phyloP scores from a whole-genome alignment of 2,888 invertebrate genomes.

The Corythucha ciliata region DNA sequence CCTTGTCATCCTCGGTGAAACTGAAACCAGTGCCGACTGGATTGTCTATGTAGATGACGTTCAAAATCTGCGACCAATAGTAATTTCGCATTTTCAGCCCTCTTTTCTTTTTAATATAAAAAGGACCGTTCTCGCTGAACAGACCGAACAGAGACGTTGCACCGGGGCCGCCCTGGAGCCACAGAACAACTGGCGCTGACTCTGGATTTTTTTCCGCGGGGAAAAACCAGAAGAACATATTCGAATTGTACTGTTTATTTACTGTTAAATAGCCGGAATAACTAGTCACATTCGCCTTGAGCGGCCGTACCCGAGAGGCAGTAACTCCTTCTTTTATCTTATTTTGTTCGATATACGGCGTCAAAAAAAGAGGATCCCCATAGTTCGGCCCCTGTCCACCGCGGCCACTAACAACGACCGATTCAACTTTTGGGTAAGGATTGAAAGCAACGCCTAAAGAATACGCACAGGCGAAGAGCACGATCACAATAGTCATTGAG shows the following conservation, averaged over 20 bases:
- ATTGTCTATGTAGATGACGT: slow-evolving; percentile 82
- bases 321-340: slow-evolving; percentile 43
- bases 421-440: too few species aligned
- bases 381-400: slow-evolving; percentile 5
- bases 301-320: slow-evolving; percentile 28
- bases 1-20: slow-evolving; percentile 65
- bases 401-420: slow-evolving; percentile 1
- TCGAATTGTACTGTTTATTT: slow-evolving; percentile 46
- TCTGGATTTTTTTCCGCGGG: slow-evolving; percentile 43
- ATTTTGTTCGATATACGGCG: slow-evolving; percentile 52
- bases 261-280: slow-evolving; percentile 56
- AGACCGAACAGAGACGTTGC: slow-evolving; percentile 69
- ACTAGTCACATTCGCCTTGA: slow-evolving; percentile 44
- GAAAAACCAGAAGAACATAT: slow-evolving; percentile 48
- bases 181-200: slow-evolving; percentile 57
- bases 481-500: too few species aligned
- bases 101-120: slow-evolving; percentile 37
- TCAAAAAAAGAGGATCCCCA: slow-evolving; percentile 62
- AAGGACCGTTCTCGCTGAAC: slow-evolving; percentile 78
- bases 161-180: slow-evolving; percentile 82
- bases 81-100: slow-evolving; percentile 57
- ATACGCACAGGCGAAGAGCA: too few species aligned
- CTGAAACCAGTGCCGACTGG: slow-evolving; percentile 90
- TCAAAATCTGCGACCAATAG: slow-evolving; percentile 70
- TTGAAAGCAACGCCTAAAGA: too few species aligned